phyloP scores from a whole-genome alignment of 2,113 vertebrate species.

The Stomatorhinus ivindoensis region DNA sequence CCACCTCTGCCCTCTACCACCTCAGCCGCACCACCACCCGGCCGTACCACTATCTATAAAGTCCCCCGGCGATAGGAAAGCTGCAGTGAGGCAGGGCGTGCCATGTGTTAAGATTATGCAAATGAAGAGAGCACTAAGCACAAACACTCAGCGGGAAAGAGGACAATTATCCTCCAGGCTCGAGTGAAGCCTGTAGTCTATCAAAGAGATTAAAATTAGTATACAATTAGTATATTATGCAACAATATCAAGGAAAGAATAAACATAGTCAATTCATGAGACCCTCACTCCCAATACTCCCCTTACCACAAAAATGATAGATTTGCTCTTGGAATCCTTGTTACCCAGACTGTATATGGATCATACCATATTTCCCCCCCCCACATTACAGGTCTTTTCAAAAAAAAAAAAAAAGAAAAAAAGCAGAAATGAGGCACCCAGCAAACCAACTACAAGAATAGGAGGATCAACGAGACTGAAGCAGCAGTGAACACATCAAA shows the following conservation, averaged over 20 bases:
- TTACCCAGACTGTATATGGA: neutral
- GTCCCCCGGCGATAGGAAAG: neutral
- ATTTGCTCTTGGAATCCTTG: neutral
- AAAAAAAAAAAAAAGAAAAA: neutral
- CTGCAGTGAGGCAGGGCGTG: neutral
- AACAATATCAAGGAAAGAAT: neutral
- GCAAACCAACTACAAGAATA: neutral
- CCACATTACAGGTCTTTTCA: slow-evolving; percentile 2
- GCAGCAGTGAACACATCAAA: neutral
- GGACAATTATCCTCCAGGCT: neutral
- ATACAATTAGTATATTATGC: neutral
- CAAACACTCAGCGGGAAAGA: neutral
- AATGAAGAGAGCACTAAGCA: neutral
- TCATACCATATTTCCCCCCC: neutral
- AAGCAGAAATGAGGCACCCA: neutral
- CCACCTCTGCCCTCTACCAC: neutral
- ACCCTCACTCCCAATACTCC: neutral
- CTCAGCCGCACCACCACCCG: neutral
- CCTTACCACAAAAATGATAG: neutral
- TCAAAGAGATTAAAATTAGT: neutral
- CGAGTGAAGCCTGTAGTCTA: neutral
- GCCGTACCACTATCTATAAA: neutral
- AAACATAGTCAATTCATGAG: neutral
- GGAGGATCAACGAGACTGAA: neutral
- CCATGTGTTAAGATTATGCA: neutral